Evolutionary conservation across 2,888 invertebrate genomes (phyloP), one percentile per base, ranked within the genome.

Genomic region (Microctonus aethiopoides): DNA sequence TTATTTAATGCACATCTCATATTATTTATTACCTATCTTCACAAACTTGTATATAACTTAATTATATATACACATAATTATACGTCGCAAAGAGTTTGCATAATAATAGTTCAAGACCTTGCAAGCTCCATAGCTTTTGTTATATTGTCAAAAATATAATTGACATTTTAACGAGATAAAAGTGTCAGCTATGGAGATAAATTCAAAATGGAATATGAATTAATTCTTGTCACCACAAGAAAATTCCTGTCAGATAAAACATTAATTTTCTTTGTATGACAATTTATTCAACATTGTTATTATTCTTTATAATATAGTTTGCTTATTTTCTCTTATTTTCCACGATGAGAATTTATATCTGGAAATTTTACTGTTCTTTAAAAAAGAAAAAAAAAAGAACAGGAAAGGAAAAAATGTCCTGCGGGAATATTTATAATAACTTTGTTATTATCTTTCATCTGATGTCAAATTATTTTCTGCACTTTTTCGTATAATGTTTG

Each of bases 131-230:
- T 51, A 59, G 32, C 46, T 56, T 59, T 69, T 57, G 64, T 64
- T 52, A 51, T 69, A 69, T 57, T 36, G 51, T 41, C 41, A 66
- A 46, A 67, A 74, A 68, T 56, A 63, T 64, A 56, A 60, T 56
- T 68, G 71, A 71, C 72, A 65, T 52, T 60, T 74, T 68, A 66
- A 72, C 71, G 71, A 72, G 71, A 72, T 63, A 66, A 64, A 36
- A 61, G 61, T 52, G 70, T 65, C 64, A 65, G 52, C 41, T 57
- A 54, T 57, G 41, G 52, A 62, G 57, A 70, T 68, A 61, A 63
- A 73, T 66, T 68, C 46, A 59, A 41, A 54, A 34, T 51, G 61
- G 63, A 72, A 73, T 70, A 61, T 67, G 16, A 75, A 75, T 75
- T 72, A 74, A 68, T 71, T 66, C 51, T 61, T 32, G 26, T 59